phyloP scores from a whole-genome alignment of 1,140 invertebrate genomes.

The Schlechtendalia chinensis region DNA sequence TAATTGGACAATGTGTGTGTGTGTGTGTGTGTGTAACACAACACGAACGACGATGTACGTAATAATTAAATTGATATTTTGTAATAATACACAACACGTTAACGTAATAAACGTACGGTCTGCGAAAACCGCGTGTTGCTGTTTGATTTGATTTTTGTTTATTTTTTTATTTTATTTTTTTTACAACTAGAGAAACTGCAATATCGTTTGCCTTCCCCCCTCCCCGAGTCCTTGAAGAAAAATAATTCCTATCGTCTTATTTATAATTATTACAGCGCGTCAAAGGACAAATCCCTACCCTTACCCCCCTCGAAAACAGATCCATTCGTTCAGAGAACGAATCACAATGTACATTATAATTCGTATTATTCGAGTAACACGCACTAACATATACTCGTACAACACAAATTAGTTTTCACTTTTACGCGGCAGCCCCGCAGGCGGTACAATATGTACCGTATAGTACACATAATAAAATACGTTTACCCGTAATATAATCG shows the following conservation, averaged over 20 bases:
- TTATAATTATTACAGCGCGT: background rate
- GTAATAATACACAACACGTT: conserved; percentile 17
- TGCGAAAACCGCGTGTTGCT: background rate
- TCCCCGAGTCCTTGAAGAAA: conserved; percentile 1
- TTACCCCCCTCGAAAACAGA: background rate
- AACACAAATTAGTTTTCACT: conserved; percentile 30
- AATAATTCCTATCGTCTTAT: background rate
- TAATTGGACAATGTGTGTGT: background rate
- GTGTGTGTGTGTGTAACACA: background rate
- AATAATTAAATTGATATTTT: conserved; percentile 29
- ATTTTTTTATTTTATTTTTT: background rate
- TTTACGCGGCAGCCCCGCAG: background rate
- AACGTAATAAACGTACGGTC: background rate
- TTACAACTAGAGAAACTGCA: background rate
- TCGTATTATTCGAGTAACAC: background rate
- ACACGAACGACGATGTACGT: background rate
- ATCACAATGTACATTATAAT: background rate
- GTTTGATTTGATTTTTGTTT: background rate
- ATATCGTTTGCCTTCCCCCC: background rate
- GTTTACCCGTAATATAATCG: too few relatives aligned
- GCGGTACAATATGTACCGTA: background rate
- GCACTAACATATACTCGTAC: background rate
- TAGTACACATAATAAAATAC: too few relatives aligned
- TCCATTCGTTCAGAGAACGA: background rate
- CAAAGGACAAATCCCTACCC: background rate